A percentile compares a stretch with the other conserved stretches of the same genome.
Evolutionary conservation across 2,797 vertebrate species (phyloP).

Genomic region (Capromys pilorides): DNA sequence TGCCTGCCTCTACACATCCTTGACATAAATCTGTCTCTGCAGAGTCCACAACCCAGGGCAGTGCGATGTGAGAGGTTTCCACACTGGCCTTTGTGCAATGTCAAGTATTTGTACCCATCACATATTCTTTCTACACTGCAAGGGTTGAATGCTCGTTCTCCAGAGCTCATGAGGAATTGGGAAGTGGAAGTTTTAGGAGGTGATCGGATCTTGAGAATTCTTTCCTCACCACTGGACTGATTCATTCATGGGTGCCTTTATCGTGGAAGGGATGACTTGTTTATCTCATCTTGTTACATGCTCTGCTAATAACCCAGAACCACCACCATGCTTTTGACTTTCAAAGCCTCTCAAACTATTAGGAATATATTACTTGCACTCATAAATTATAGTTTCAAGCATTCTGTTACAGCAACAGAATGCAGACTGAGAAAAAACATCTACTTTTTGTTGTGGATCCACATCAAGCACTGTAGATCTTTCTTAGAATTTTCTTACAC

Average conservation of each 20-base stretch:
- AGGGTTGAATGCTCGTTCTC: background rate
- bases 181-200: background rate
- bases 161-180: background rate
- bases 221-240: background rate
- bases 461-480: background rate
- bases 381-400: background rate
- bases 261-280: background rate
- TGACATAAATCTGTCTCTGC: background rate
- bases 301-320: background rate
- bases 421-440: background rate
- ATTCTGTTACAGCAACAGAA: background rate
- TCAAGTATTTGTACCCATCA: background rate
- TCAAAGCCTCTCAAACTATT: background rate
- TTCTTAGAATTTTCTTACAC: conserved; percentile 10
- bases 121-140: background rate
- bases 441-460: background rate
- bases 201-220: background rate
- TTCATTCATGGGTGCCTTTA: too few species aligned
- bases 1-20: background rate
- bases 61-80: background rate
- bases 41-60: background rate
- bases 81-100: background rate
- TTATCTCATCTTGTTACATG: background rate
- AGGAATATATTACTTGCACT: background rate
- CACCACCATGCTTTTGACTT: background rate